Base-by-base conservation (phyloP, 1,140 invertebrate genomes). In the Pachypsylla venusta region DNA sequence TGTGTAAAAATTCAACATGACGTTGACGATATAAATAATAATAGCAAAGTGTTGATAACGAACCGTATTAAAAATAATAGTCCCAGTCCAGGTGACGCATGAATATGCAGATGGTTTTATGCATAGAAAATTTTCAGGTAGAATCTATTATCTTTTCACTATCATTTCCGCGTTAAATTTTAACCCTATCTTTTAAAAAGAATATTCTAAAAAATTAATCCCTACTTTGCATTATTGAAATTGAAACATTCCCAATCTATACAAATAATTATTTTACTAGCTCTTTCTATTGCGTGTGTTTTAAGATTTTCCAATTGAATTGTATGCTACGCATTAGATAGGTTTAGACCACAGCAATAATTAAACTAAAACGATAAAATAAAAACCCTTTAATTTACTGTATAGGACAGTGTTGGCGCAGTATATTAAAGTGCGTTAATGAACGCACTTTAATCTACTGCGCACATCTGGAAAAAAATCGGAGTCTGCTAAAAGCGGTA, bases 211-310 rank as follows among this genome's bases (percentile, higher is more conserved):
- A 35, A 35, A 35, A 35, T 35, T 35, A 16, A 35, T 35, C 30
- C n/a, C 42, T 48, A 48, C 22, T 48, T 48, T 48, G 42, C 42
- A 48, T 48, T 48, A 48, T 48, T 48, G 42, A 48, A 48, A 48
- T 48, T 48, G 42, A 48, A 48, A 48, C 16, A 48, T 22, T 48
- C 22, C 16, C 42, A 48, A 48, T 48, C 42, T n/a, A 48, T 48
- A 48, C 42, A 48, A 48, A 48, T 48, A 19, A 48, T 19, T 19
- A 48, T 4, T 3, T 19, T 48, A 19, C 42, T 48, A 3, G 16
- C 42, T 22, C 42, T 19, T 48, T 22, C 22, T n/a, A 48, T 12
- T 12, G 10, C 10, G 30, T 35, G 30, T 16, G 16, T 35, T 35
- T 12, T 35, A 35, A 35, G 16, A 35, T 35, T 35, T 16, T 35